Evolutionary conservation across 1,140 invertebrate genomes (phyloP), one percentile per base, ranked within the genome.

Genomic region (Drosophila pachea): DNA sequence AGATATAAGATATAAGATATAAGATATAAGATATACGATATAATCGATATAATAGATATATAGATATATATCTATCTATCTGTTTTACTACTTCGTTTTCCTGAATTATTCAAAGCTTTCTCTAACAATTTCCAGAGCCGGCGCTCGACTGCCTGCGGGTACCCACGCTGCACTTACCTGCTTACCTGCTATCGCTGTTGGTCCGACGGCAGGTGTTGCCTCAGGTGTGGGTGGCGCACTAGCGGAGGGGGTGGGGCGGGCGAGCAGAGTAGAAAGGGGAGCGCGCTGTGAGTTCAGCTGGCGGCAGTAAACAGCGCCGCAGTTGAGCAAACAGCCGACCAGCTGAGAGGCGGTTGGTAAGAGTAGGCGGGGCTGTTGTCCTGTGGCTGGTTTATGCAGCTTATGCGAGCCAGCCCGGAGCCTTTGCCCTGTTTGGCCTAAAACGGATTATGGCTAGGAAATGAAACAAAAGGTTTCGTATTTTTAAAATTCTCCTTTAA

Each of bases 401-500:
- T 70, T 73, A 79, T 79, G 77, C 77, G 73, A 73, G 77, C 59
- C 65, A 68, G 52, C 38, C 64, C 48, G 33, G 7, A 48, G 40
- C 52, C 43, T 70, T 54, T 73, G 22, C 22, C 22, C 1, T 22
- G 22, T 22, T 22, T 22, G 22, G 22, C 22, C 22, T 22, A 22
- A 22, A 22, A 22, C 22, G 22, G 22, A 22, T 22, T 22, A 22
- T 60, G 68, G 59, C 59, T 35, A 62, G 75, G 70, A 78, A 66
- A 69, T 62, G 12, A 70, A 59, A 45, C 36, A 58, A 12, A 52
- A 35, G 36, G n/a, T 6, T 68, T 53, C 32, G 29, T 65, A 62
- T 54, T 76, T 82, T 82, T 82, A 71, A 77, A 74, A 71, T 72
- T 84, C 73, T 68, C 64, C 68, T 67, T 82, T 83, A 72, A 78